phyloP scores from a whole-genome alignment of 2,888 invertebrate genomes.

The Ectemnius cavifrons region DNA sequence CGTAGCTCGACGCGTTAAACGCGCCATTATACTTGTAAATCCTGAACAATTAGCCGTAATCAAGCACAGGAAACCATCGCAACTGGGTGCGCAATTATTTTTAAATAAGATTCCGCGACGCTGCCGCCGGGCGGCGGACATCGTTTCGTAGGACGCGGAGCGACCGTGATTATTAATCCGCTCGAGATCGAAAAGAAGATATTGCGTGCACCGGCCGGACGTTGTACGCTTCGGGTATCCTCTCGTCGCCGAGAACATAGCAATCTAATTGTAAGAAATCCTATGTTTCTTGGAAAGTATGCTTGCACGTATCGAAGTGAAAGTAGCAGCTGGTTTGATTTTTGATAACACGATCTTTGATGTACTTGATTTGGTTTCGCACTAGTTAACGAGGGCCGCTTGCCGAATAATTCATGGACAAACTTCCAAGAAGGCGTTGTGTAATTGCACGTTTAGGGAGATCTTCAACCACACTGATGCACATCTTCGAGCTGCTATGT shows the following conservation, averaged over 20 bases:
- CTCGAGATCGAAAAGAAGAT: conserved; percentile 66
- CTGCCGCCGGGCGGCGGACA: conserved; percentile 46
- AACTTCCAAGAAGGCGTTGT: conserved; percentile 47
- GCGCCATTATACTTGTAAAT: conserved; percentile 77
- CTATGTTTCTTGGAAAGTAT: too few relatives aligned
- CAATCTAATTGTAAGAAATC: too few relatives aligned
- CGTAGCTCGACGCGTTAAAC: conserved; percentile 73
- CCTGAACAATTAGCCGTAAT: conserved; percentile 77
- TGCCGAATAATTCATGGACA: conserved; percentile 60
- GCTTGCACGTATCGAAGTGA: too few relatives aligned
- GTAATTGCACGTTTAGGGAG: conserved; percentile 54
- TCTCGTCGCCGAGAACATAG: conserved; percentile 10
- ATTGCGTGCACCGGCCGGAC: conserved; percentile 64
- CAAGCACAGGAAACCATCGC: conserved; percentile 75
- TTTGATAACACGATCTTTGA: too few relatives aligned
- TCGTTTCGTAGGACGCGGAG: conserved; percentile 64
- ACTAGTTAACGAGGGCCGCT: conserved; percentile 47
- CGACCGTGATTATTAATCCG: conserved; percentile 74
- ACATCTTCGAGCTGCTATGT: conserved; percentile 43
- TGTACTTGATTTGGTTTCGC: too few relatives aligned
- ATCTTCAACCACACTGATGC: conserved; percentile 18
- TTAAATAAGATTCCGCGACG: conserved; percentile 74
- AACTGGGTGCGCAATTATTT: conserved; percentile 75
- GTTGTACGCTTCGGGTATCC: conserved; percentile 56
- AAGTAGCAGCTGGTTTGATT: too few relatives aligned